phyloP scores from a whole-genome alignment of 2,797 vertebrate species.

The Chaetodon trifasciatus region DNA sequence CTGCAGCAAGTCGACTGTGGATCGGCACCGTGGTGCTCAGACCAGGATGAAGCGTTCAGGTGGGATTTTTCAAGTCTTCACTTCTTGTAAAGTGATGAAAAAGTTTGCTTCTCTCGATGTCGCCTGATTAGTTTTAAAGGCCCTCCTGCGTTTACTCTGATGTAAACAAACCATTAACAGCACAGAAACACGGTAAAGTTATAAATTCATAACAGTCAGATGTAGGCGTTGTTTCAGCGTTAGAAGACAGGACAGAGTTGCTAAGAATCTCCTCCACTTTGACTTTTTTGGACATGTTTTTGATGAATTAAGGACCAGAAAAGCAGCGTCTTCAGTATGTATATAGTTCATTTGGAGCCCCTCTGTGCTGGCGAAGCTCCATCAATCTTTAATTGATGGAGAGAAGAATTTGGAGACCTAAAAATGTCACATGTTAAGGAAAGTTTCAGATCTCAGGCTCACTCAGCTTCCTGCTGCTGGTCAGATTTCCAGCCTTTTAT shows the following conservation, averaged over 20 bases:
- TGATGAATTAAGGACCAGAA: neutral
- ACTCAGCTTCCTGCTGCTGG: conserved; percentile 18
- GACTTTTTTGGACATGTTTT: neutral
- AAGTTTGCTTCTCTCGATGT: neutral
- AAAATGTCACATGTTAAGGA: conserved; percentile 1
- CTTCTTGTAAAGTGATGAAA: neutral
- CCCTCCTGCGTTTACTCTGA: no score
- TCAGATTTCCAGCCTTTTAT: conserved; percentile 18
- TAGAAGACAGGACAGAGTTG: neutral
- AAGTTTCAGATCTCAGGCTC: neutral
- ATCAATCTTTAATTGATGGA: neutral
- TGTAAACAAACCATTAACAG: neutral
- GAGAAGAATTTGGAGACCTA: neutral
- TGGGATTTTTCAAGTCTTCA: neutral
- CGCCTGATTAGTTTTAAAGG: neutral
- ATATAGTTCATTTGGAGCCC: neutral
- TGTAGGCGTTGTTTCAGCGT: no score
- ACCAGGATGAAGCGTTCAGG: neutral
- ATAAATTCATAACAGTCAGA: neutral
- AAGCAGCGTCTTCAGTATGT: neutral
- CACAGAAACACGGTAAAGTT: neutral
- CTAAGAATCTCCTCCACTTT: neutral
- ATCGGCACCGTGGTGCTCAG: neutral
- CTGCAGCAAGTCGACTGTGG: conserved; percentile 1
- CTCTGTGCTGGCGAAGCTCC: neutral